These are phyloP conservation scores for Trichonephila inaurata DNA, from an alignment of 1,140 invertebrate species.

Conservation along the genomic window DNA sequence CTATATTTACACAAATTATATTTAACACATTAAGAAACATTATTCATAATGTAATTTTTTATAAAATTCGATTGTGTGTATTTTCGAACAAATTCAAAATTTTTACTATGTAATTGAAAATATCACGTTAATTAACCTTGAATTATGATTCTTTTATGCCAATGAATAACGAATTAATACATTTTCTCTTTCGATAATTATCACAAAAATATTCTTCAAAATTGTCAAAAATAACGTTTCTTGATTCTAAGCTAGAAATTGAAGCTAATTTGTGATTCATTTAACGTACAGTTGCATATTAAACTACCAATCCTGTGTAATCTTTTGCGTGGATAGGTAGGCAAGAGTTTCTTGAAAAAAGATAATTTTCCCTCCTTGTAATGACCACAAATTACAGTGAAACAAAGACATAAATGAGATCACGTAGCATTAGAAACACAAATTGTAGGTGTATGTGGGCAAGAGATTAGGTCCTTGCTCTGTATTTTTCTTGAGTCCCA, in stretches of 20 bases:
- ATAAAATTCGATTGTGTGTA: too few relatives aligned
- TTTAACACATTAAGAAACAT: too few relatives aligned
- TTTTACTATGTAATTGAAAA: neutral
- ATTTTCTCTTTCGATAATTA: too few relatives aligned
- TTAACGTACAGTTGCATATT: neutral
- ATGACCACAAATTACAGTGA: neutral
- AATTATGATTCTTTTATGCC: too few relatives aligned
- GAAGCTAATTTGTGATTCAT: neutral
- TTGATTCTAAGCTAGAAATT: too few relatives aligned
- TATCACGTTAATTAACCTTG: neutral
- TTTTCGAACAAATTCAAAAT: too few relatives aligned
- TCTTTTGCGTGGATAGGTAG: neutral
- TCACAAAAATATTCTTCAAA: too few relatives aligned
- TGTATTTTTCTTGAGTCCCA: constrained; percentile 21
- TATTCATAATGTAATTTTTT: too few relatives aligned
- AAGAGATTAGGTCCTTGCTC: constrained; percentile 1
- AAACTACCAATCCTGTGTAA: neutral
- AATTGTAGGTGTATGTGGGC: constrained; percentile 34
- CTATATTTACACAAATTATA: too few relatives aligned
- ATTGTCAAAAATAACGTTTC: too few relatives aligned
- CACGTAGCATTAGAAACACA: neutral
- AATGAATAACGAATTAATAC: too few relatives aligned
- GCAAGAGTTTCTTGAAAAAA: neutral
- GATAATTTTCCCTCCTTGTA: neutral
- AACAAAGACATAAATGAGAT: neutral